These are phyloP conservation scores for Amiota communis DNA, from an alignment of 2,888 invertebrate genomes.

Conservation along the genomic window DNA sequence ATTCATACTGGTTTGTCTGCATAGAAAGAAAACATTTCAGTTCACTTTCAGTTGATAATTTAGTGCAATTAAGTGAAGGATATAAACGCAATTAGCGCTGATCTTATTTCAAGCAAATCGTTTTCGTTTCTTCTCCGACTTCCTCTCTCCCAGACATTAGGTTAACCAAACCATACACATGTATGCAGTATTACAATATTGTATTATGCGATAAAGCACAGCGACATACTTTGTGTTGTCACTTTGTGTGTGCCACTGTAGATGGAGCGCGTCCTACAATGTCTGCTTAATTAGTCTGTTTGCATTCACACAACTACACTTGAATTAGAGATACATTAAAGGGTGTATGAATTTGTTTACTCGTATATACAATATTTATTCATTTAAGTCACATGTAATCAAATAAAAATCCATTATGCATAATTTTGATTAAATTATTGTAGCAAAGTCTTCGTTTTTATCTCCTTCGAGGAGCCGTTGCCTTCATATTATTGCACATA, in stretches of 20 bases:
- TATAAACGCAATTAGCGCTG: constrained; percentile 71
- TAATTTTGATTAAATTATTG: constrained; percentile 65
- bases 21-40: neutral
- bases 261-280: constrained; percentile 55
- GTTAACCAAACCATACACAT: neutral
- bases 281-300: constrained; percentile 66
- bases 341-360: constrained; percentile 9
- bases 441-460: constrained; percentile 12
- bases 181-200: constrained; percentile 12
- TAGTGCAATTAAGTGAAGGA: constrained; percentile 70
- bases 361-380: constrained; percentile 42
- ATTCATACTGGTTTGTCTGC: too few relatives aligned
- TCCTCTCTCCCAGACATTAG: constrained; percentile 17
- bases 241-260: constrained; percentile 64
- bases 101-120: constrained; percentile 63
- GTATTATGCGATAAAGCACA: neutral
- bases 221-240: constrained; percentile 50
- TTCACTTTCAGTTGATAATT: constrained; percentile 57
- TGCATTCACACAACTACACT: constrained; percentile 24
- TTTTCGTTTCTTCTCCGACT: constrained; percentile 33
- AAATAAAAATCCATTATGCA: constrained; percentile 65
- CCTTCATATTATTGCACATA: neutral
- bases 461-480: neutral
- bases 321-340: neutral
- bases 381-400: constrained; percentile 67